These are phyloP conservation scores for Drosophila lowei DNA, from an alignment of 1,140 invertebrate genomes.

Conservation along the genomic window DNA sequence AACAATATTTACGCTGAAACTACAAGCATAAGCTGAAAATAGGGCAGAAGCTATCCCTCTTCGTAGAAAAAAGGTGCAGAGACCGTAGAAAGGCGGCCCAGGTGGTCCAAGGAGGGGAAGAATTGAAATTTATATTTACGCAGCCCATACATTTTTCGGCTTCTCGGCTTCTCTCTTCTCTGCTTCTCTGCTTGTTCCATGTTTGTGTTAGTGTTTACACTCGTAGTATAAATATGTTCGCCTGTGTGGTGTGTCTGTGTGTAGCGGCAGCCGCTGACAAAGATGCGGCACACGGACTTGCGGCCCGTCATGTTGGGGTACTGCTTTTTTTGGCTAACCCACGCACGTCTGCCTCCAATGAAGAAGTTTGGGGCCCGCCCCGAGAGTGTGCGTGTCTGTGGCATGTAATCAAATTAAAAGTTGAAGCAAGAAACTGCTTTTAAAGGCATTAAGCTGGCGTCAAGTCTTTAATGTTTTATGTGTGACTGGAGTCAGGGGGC, in stretches of 20 bases:
- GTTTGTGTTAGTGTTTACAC: conserved; percentile 56
- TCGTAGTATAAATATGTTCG: conserved; percentile 20
- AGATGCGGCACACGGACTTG: conserved; percentile 52
- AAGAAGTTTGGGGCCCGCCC: conserved; percentile 34
- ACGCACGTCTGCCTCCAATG: conserved; percentile 46
- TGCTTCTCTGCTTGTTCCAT: conserved; percentile 58
- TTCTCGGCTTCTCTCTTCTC: conserved; percentile 74
- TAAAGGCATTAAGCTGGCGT: conserved; percentile 57
- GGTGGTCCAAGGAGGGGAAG: conserved; percentile 13
- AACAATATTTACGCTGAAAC: conserved; percentile 66
- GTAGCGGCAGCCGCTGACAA: conserved; percentile 3
- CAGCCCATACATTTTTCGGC: conserved; percentile 75
- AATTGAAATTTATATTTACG: conserved; percentile 81
- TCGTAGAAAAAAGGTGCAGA: conserved; percentile 1
- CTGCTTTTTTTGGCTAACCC: conserved; percentile 41
- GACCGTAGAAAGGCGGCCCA: too few species aligned
- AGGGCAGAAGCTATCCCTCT: conserved; percentile 1
- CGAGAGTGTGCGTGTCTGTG: conserved; percentile 62
- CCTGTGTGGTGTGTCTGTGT: conserved; percentile 5
- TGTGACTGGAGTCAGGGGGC: neutral
- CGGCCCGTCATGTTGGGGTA: conserved; percentile 55
- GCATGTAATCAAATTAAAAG: conserved; percentile 78
- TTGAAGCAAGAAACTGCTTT: conserved; percentile 74
- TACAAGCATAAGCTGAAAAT: conserved; percentile 57
- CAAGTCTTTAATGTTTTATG: conserved; percentile 29